Evolutionary conservation across 2,797 vertebrate species (phyloP).

Genomic region (Microctenopoma steveboyesi): DNA sequence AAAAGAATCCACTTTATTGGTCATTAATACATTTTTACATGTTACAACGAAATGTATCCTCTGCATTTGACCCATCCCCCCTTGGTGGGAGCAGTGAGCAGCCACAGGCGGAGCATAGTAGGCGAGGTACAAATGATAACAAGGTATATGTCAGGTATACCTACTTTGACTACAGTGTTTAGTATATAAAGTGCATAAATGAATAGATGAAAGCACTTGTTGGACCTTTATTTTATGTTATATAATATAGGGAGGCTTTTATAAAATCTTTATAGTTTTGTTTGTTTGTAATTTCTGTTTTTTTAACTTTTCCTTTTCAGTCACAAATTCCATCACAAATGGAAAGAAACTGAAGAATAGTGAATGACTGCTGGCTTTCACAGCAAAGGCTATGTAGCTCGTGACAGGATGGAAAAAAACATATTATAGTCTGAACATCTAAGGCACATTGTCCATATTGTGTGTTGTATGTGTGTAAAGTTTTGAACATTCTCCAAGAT

Average conservation of each 20-base stretch:
- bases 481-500: slow-evolving; percentile 18
- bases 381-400: slow-evolving; percentile 1
- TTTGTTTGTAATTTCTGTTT: neutral
- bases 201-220: no score
- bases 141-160: no score
- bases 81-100: no score
- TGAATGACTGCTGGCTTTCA: neutral
- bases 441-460: neutral
- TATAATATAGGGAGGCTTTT: neutral
- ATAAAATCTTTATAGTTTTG: neutral
- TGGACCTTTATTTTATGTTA: no score
- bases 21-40: no score
- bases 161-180: no score
- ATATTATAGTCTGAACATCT: neutral
- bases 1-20: no score
- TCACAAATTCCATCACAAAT: neutral
- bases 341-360: neutral
- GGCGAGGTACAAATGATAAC: no score
- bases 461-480: neutral
- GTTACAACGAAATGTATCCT: no score
- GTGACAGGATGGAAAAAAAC: neutral
- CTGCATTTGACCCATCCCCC: no score
- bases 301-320: neutral
- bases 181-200: no score
- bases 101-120: no score